Conservation (phyloP, 1,140 invertebrate genomes). For the Drosophila nebulosa region DNA sequence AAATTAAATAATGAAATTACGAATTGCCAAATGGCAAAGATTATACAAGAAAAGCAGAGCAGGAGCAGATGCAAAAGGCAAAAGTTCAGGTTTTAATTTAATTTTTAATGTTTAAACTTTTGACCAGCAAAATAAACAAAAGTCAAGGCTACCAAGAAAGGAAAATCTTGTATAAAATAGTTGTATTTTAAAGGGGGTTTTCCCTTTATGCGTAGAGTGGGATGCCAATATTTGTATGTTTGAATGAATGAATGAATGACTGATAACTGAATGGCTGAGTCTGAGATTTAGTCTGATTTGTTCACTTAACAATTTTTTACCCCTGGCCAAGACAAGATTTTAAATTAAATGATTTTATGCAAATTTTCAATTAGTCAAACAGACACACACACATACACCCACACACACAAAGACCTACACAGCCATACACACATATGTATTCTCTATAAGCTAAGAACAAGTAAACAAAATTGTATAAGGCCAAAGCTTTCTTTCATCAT, state of each 20-base stretch:
- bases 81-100: slow-evolving; percentile 63
- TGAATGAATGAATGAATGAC: slow-evolving; percentile 12
- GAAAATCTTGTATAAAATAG: slow-evolving; percentile 42
- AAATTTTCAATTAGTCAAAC: slow-evolving; percentile 77
- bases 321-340: slow-evolving; percentile 64
- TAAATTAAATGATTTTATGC: slow-evolving; percentile 79
- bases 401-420: slow-evolving; percentile 18
- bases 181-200: not conserved
- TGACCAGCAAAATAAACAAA: slow-evolving; percentile 58
- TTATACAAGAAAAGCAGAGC: not conserved
- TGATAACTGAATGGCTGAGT: slow-evolving; percentile 2
- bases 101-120: slow-evolving; percentile 73
- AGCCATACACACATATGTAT: slow-evolving; percentile 20
- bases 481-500: slow-evolving; percentile 10
- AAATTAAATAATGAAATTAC: slow-evolving; percentile 68
- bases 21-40: slow-evolving; percentile 51
- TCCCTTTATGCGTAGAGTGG: slow-evolving; percentile 31
- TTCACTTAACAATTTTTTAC: slow-evolving; percentile 68
- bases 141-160: slow-evolving; percentile 6
- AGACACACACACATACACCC: slow-evolving; percentile 36
- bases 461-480: slow-evolving; percentile 41
- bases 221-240: slow-evolving; percentile 67
- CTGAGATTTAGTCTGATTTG: slow-evolving; percentile 29
- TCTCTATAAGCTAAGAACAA: slow-evolving; percentile 13
- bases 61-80: slow-evolving; percentile 3